These are phyloP conservation scores for Gallinago media DNA, from an alignment of 2,113 vertebrate species.

Conservation along the genomic window DNA sequence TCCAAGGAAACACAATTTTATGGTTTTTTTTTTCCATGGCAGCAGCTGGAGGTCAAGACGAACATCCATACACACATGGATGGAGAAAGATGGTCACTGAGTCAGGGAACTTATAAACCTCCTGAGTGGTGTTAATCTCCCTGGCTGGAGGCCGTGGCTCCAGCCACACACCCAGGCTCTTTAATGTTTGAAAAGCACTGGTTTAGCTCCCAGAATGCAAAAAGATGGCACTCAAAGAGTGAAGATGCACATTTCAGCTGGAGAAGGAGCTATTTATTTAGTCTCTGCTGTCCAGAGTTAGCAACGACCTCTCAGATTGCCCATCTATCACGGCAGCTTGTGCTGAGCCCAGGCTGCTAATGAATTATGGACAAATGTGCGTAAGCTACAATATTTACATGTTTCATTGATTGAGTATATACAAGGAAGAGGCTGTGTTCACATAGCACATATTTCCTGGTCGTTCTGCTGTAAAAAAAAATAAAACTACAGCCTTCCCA, in stretches of 20 bases:
- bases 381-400: constrained; percentile 62
- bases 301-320: not conserved
- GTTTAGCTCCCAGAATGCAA: constrained; percentile 7
- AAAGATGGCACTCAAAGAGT: not conserved
- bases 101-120: not conserved
- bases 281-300: not conserved
- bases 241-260: not conserved
- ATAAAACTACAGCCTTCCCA: not conserved
- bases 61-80: not conserved
- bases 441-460: constrained; percentile 36
- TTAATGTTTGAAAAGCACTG: not conserved
- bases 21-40: not conserved
- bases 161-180: not conserved
- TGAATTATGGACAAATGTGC: constrained; percentile 18
- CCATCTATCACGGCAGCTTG: not conserved
- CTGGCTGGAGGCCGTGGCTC: not conserved
- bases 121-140: not conserved
- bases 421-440: constrained; percentile 45
- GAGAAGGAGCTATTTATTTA: constrained; percentile 43
- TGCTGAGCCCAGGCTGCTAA: not conserved
- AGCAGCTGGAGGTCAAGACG: not conserved
- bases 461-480: not conserved
- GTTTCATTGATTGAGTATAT: constrained; percentile 35
- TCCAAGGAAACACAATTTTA: not conserved
- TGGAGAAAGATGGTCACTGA: not conserved